phyloP scores from a whole-genome alignment of 2,888 invertebrate species.

The Dasysyrphus tricinctus region DNA sequence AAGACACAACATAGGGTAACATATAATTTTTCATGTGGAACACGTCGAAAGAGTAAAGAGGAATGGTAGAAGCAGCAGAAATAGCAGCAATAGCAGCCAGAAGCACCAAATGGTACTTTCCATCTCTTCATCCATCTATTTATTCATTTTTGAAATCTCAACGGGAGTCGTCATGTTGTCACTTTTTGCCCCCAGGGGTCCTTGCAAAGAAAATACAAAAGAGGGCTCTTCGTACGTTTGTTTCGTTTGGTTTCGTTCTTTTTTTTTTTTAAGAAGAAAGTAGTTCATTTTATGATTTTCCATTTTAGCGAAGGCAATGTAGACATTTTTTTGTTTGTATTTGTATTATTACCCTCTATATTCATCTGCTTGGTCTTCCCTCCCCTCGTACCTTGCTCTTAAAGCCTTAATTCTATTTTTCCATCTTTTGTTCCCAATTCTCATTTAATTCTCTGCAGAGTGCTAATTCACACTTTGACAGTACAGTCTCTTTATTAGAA shows the following conservation, averaged over 20 bases:
- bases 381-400: not conserved
- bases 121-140: conserved; percentile 63
- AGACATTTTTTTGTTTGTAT: conserved; percentile 38
- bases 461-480: conserved; percentile 41
- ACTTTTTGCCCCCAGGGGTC: conserved; percentile 58
- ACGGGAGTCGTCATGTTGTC: conserved; percentile 66
- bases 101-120: conserved; percentile 66
- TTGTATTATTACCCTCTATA: conserved; percentile 24
- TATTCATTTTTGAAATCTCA: conserved; percentile 67
- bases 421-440: conserved; percentile 36
- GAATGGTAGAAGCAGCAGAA: conserved; percentile 8
- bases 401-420: conserved; percentile 15
- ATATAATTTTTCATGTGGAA: conserved; percentile 49
- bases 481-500: not conserved
- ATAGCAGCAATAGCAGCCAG: conserved; percentile 9
- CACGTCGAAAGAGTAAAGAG: conserved; percentile 50
- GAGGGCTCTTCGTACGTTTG: conserved; percentile 41
- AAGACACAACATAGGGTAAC: conserved; percentile 31
- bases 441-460: conserved; percentile 30
- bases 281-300: conserved; percentile 60
- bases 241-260: conserved; percentile 13
- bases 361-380: not conserved
- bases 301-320: conserved; percentile 57
- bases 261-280: conserved; percentile 27
- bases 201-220: conserved; percentile 54